Percentiles rank a stretch among this genome's conserved stretches.
Conservation (phyloP, 2,888 invertebrate species). For the Hydrotaea diabolus region DNA sequence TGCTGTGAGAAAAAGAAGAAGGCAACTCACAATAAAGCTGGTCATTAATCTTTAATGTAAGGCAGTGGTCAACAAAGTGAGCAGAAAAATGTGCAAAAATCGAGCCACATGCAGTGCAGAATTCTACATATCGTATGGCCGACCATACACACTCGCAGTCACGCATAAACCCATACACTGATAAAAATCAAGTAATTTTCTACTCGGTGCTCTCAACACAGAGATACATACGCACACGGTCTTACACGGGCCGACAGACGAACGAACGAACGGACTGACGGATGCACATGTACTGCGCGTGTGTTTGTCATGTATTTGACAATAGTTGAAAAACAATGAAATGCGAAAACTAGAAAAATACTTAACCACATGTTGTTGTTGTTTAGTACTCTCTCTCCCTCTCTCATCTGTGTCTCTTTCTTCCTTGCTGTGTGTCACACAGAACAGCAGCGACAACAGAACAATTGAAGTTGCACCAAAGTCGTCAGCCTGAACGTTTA, state of each 20-base stretch:
- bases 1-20: conserved; percentile 34
- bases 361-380: conserved; percentile 17
- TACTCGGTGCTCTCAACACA: neutral
- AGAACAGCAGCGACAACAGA: neutral
- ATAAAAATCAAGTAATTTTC: conserved; percentile 1
- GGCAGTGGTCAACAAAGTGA: conserved; percentile 66
- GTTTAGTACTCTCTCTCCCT: neutral
- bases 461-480: conserved; percentile 21
- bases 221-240: neutral
- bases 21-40: conserved; percentile 52
- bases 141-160: conserved; percentile 12
- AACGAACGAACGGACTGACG: conserved; percentile 4
- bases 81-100: conserved; percentile 54
- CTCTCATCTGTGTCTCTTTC: too few relatives aligned
- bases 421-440: too few relatives aligned
- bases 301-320: conserved; percentile 51
- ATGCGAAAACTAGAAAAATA: conserved; percentile 27
- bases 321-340: conserved; percentile 47
- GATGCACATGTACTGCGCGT: conserved; percentile 15
- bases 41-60: conserved; percentile 67
- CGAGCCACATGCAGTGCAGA: conserved; percentile 35
- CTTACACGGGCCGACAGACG: neutral
- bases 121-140: conserved; percentile 26
- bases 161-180: neutral
- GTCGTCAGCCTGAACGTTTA: neutral